Percentiles rank a stretch among this genome's conserved stretches.
These are phyloP conservation scores for Dunckerocampus dactyliophorus DNA, from an alignment of 2,113 vertebrate genomes.

Conservation along the genomic window DNA sequence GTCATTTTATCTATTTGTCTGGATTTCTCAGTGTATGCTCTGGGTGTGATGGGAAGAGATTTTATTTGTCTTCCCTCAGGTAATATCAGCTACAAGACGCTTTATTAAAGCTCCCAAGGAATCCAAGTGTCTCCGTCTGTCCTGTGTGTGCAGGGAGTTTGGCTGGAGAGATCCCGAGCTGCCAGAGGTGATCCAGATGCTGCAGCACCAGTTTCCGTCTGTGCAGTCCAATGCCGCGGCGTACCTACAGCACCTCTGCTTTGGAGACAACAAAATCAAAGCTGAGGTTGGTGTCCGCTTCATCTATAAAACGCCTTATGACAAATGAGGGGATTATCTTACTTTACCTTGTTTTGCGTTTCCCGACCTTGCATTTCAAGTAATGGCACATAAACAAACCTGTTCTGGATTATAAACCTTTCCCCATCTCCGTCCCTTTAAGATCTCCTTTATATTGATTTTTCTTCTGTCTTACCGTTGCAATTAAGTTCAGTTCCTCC, in stretches of 20 bases:
- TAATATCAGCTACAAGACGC: conserved; percentile 6
- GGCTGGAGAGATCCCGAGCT: conserved; percentile 99
- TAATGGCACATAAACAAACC: conserved; percentile 15
- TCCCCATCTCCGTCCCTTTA: conserved; percentile 12
- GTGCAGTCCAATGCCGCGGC: conserved; percentile 98
- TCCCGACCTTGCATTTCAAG: background rate
- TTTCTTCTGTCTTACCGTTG: background rate
- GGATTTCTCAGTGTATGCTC: background rate
- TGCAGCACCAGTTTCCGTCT: conserved; percentile 97
- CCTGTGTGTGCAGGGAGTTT: conserved; percentile 81
- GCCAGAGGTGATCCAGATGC: conserved; percentile 98
- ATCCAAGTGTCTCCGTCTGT: conserved; percentile 29
- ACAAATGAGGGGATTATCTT: background rate
- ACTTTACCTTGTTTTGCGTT: conserved; percentile 6
- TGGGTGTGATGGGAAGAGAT: conserved; percentile 2
- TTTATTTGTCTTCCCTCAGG: conserved; percentile 21
- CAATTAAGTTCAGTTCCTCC: conserved; percentile 40
- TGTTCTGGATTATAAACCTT: conserved; percentile 25
- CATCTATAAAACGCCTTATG: background rate
- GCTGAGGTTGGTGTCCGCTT: conserved; percentile 81
- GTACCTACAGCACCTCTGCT: conserved; percentile 97
- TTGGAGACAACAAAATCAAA: conserved; percentile 99
- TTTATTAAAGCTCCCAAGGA: conserved; percentile 25
- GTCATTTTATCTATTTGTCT: conserved; percentile 6
- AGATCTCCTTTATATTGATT: conserved; percentile 24